Percentiles rank a stretch among this genome's conserved stretches.
phyloP scores from a whole-genome alignment of 2,113 vertebrate genomes.

The Takifugu flavidus region DNA sequence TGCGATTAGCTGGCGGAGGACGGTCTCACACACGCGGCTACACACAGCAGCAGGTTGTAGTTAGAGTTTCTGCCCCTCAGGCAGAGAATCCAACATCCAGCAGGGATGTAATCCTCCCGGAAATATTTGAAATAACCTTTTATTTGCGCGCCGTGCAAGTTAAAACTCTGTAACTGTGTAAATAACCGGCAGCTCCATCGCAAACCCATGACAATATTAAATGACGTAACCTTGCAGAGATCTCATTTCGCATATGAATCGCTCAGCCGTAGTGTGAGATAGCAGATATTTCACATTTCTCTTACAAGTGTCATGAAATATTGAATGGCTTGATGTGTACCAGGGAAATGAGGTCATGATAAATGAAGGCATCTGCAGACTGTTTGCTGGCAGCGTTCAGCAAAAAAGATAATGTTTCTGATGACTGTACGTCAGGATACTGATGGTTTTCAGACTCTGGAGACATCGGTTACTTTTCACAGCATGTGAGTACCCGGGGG shows the following conservation, averaged over 20 bases:
- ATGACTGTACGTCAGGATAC: constrained; percentile 12
- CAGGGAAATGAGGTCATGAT: constrained; percentile 51
- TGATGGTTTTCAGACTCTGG: constrained; percentile 6
- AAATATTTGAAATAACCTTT: too few species aligned
- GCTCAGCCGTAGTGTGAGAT: constrained; percentile 12
- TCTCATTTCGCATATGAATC: constrained; percentile 12
- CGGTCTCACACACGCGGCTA: too few species aligned
- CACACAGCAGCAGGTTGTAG: too few species aligned
- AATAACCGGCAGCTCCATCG: constrained; percentile 13
- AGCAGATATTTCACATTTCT: constrained; percentile 46
- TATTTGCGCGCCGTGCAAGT: constrained; percentile 1
- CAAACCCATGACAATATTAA: neutral
- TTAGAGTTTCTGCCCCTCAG: too few species aligned
- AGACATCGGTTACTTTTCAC: neutral
- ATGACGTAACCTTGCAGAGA: constrained; percentile 9
- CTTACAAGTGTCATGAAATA: constrained; percentile 53
- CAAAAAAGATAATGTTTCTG: constrained; percentile 22
- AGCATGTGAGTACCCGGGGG: neutral
- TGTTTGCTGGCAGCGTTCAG: constrained; percentile 10
- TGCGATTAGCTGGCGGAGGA: neutral
- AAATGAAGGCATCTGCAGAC: constrained; percentile 38
- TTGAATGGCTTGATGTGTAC: constrained; percentile 49
- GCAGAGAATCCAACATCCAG: too few species aligned
- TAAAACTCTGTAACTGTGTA: constrained; percentile 1
- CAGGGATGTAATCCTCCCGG: too few species aligned